Evolutionary conservation across 2,797 vertebrate species (phyloP), one percentile per base, ranked within the genome.

Genomic region (Bradypus variegatus): DNA sequence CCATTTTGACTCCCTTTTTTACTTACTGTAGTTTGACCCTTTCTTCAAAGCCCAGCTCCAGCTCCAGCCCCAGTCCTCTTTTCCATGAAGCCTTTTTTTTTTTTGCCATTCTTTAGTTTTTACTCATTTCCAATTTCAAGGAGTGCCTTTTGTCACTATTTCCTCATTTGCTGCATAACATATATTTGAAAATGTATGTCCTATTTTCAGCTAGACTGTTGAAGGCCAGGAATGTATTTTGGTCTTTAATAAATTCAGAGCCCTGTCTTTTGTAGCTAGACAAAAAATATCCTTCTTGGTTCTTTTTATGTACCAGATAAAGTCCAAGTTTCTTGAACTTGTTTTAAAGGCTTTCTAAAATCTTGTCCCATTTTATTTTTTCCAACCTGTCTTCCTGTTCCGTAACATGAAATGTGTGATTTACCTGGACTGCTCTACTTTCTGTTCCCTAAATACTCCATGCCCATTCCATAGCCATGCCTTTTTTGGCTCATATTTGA

Each of bases 311-410:
- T n/a, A 69, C 50, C 12, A n/a, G 33, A 60, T 48, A 90, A 86
- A 67, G 21, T 81, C 27, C 15, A 67, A 41, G 62, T 72, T 86
- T 14, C 60, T 92, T 70, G 13, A 87, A 29, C 31, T 76, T 86
- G 45, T 80, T 75, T 94, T 78, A n/a, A 91, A 91, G 31, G n/a
- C 75, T 85, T 69, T 75, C 85, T 82, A 83, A 73, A 21, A n/a
- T 77, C 78, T 93, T 41, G 64, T 41, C 41, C 29, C 55, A 53
- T 36, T 76, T 93, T 73, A 48, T 31, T 23, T 60, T 89, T 75
- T 0, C 45, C 23, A 36, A 3, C 50, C 19, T 80, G 41, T 23
- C 60, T 88, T 95, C 19, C n/a, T 75, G 1, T 72, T 93, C 64
- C 38, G 38, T 50, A 27, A 69, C 19, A 45, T 16, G 27, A 91